phyloP scores from a whole-genome alignment of 2,888 invertebrate genomes.

The Gerris lacustris region DNA sequence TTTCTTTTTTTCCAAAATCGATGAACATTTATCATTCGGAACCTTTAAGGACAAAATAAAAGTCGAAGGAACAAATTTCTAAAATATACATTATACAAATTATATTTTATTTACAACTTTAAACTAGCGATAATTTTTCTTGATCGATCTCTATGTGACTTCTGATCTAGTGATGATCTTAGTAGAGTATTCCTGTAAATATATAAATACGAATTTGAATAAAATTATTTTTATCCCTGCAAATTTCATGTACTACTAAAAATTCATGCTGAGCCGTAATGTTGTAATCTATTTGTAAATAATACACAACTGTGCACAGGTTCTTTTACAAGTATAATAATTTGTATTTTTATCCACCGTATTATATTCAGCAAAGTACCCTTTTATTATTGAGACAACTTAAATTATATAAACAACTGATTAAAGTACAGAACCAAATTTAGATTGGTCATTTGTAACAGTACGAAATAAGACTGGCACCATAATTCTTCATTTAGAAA shows the following conservation, averaged over 20 bases:
- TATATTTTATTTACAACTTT: not conserved
- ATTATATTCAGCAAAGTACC: slow-evolving; percentile 21
- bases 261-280: slow-evolving; percentile 20
- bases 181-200: slow-evolving; percentile 24
- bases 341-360: slow-evolving; percentile 11
- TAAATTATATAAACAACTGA: slow-evolving; percentile 11
- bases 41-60: not conserved
- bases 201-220: slow-evolving; percentile 25
- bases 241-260: slow-evolving; percentile 24
- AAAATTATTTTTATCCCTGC: slow-evolving; percentile 23
- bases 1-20: too few species aligned
- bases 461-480: slow-evolving; percentile 25
- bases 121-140: slow-evolving; percentile 5
- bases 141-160: slow-evolving; percentile 4
- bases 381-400: slow-evolving; percentile 20
- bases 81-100: not conserved
- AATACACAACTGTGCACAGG: slow-evolving; percentile 25
- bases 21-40: too few species aligned
- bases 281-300: slow-evolving; percentile 24
- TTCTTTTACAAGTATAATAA: not conserved
- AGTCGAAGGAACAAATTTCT: not conserved
- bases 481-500: slow-evolving; percentile 26
- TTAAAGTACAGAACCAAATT: slow-evolving; percentile 8
- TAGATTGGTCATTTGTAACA: not conserved
- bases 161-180: slow-evolving; percentile 19